Conservation (phyloP, 2,888 invertebrate species). For the Hymenopus coronatus region DNA sequence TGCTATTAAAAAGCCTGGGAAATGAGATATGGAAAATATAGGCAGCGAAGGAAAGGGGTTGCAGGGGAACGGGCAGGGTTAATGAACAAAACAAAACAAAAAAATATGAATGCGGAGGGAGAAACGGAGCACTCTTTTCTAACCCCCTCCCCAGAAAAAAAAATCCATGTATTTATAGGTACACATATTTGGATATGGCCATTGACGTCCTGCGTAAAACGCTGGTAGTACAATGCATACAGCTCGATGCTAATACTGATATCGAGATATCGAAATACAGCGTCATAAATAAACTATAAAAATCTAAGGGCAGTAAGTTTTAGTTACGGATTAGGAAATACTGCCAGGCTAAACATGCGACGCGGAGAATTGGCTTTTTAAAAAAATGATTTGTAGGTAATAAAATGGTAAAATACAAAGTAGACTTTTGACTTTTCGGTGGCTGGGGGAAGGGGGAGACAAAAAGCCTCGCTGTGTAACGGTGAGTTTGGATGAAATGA, state of each 20-base stretch:
- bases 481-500: background rate
- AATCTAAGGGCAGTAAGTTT: constrained; percentile 16
- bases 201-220: constrained; percentile 5
- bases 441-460: background rate
- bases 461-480: background rate
- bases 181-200: constrained; percentile 13
- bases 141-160: background rate
- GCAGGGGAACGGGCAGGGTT: constrained; percentile 6
- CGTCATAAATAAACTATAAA: constrained; percentile 14
- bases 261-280: constrained; percentile 7
- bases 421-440: background rate
- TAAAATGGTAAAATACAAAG: background rate
- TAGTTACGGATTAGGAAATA: constrained; percentile 10
- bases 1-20: constrained; percentile 52
- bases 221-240: background rate
- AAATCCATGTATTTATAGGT: constrained; percentile 20
- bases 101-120: constrained; percentile 15
- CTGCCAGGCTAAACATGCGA: background rate
- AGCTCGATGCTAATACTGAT: background rate
- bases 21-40: constrained; percentile 47
- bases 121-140: background rate
- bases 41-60: constrained; percentile 12
- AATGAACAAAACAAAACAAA: constrained; percentile 20
- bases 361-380: background rate
- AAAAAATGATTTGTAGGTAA: constrained; percentile 15